Evolutionary conservation across 2,797 vertebrate species (phyloP).

Genomic region (Argya squamiceps): DNA sequence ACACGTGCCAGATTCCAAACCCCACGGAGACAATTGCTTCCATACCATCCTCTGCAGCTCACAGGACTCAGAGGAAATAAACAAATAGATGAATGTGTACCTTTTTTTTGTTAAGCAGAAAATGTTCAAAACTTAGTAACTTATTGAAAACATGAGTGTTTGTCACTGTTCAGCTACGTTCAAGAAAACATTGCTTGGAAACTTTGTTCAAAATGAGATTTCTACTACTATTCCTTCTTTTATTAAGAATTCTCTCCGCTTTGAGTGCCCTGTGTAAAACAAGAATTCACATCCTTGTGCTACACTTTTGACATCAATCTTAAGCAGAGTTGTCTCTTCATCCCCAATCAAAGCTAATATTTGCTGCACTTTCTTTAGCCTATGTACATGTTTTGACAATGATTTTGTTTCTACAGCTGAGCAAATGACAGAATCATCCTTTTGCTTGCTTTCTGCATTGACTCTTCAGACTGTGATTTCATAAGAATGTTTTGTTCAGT

Average conservation of each 20-base stretch:
- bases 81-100: neutral
- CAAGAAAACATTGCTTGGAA: neutral
- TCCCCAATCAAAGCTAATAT: neutral
- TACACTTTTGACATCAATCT: neutral
- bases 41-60: neutral
- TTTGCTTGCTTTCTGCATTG: neutral
- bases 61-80: slow-evolving; percentile 23
- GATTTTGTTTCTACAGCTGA: slow-evolving; percentile 22
- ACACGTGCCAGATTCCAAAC: neutral
- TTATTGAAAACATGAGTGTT: neutral
- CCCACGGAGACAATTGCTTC: slow-evolving; percentile 51
- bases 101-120: neutral
- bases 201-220: neutral
- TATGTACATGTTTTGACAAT: neutral
- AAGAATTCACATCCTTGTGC: neutral
- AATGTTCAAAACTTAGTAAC: neutral
- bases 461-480: neutral
- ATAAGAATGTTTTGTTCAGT: neutral
- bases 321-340: neutral
- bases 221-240: neutral
- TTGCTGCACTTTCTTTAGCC: neutral
- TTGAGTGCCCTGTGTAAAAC: neutral
- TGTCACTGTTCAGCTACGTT: neutral
- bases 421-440: neutral
- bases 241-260: neutral